phyloP scores from a whole-genome alignment of 2,888 invertebrate species.

The Hydriomena furcata region DNA sequence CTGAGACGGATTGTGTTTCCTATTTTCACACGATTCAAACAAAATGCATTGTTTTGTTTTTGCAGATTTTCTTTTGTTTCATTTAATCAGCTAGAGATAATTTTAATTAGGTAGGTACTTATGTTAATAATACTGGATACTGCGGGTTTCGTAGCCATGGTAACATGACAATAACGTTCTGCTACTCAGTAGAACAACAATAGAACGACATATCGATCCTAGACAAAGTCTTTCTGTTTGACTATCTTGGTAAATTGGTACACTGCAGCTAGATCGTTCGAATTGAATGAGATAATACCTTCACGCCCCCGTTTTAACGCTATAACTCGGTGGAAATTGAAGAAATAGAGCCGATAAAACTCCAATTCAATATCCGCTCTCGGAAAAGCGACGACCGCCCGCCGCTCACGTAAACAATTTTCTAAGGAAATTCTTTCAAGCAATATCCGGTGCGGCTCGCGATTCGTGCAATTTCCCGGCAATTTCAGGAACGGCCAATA shows the following conservation, averaged over 20 bases:
- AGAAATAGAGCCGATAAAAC: conserved; percentile 50
- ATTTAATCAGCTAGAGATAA: background rate
- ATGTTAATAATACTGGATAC: too few species aligned
- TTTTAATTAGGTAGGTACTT: too few species aligned
- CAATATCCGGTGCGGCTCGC: conserved; percentile 66
- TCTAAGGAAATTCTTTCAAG: conserved; percentile 75
- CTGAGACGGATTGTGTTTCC: conserved; percentile 24
- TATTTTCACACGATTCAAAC: conserved; percentile 1
- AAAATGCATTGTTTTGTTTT: conserved; percentile 10
- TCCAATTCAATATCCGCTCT: conserved; percentile 69
- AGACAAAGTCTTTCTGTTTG: conserved; percentile 11
- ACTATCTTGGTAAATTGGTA: conserved; percentile 25
- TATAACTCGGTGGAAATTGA: conserved; percentile 48
- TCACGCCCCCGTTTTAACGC: conserved; percentile 29
- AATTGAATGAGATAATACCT: background rate
- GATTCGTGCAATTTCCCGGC: conserved; percentile 67
- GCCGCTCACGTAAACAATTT: conserved; percentile 74
- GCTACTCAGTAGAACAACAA: conserved; percentile 41
- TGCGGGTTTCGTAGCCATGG: conserved; percentile 34
- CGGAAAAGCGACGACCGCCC: conserved; percentile 59
- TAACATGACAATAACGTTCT: conserved; percentile 29
- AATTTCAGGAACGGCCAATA: conserved; percentile 60
- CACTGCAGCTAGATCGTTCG: conserved; percentile 3
- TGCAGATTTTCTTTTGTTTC: background rate
- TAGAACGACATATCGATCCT: conserved; percentile 53